Conservation (phyloP, 2,113 vertebrate species). For the Hippocampus barbouri region DNA sequence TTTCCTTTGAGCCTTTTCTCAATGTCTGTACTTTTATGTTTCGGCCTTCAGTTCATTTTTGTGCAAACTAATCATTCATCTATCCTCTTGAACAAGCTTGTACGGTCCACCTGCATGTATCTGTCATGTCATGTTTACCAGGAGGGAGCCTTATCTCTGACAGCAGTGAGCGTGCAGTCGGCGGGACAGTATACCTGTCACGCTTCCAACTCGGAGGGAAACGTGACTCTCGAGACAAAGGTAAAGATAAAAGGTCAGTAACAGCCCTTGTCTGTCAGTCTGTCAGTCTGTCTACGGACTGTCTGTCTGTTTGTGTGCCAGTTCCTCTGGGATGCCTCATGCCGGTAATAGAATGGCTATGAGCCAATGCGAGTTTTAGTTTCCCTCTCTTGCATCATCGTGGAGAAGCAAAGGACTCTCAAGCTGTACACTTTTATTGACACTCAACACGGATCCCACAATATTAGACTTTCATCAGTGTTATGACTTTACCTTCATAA, state of each 20-base stretch:
- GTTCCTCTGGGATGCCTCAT: slow-evolving; percentile 19
- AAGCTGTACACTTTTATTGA: slow-evolving; percentile 19
- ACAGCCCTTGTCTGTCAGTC: slow-evolving; percentile 10
- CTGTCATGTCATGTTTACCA: slow-evolving; percentile 39
- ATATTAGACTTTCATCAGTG: slow-evolving; percentile 22
- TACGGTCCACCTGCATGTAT: background rate
- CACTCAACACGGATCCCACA: slow-evolving; percentile 20
- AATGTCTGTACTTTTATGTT: background rate
- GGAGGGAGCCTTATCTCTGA: slow-evolving; percentile 78
- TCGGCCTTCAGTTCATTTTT: background rate
- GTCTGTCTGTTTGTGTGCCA: slow-evolving; percentile 11
- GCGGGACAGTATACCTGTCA: slow-evolving; percentile 84
- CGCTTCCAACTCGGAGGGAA: slow-evolving; percentile 84
- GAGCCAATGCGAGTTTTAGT: slow-evolving; percentile 36
- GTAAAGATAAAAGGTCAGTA: slow-evolving; percentile 87
- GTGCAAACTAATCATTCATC: background rate
- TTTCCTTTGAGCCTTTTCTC: background rate
- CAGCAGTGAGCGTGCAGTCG: slow-evolving; percentile 64
- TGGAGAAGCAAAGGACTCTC: slow-evolving; percentile 27
- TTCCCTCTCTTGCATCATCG: slow-evolving; percentile 63
- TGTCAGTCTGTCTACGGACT: slow-evolving; percentile 1
- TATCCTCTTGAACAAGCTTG: background rate
- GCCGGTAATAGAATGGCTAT: slow-evolving; percentile 22
- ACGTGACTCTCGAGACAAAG: slow-evolving; percentile 72
- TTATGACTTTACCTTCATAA: slow-evolving; percentile 3